A percentile compares a stretch with the other conserved stretches of the same genome.
Evolutionary conservation across 2,113 vertebrate genomes (phyloP).

Genomic region (Grammomys surdaster): DNA sequence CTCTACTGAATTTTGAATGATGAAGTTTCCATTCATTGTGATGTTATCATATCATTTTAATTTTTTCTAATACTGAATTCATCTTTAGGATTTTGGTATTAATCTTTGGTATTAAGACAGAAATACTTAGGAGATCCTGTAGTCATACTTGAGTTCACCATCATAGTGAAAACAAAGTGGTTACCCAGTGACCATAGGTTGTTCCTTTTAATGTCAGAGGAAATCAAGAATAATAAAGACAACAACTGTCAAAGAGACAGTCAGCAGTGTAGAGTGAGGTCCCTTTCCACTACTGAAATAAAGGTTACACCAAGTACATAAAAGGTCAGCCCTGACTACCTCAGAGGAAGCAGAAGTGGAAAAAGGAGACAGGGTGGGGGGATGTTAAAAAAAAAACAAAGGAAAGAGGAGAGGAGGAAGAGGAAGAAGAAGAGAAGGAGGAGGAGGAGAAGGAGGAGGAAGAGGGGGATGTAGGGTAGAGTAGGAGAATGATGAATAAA

Average conservation of each 20-base stretch:
- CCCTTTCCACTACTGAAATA: neutral
- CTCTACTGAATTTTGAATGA: neutral
- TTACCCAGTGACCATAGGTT: neutral
- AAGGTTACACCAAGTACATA: neutral
- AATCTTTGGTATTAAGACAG: neutral
- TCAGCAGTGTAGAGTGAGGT: neutral
- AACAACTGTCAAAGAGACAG: neutral
- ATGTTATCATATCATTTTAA: neutral
- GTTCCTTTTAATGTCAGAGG: constrained; percentile 1
- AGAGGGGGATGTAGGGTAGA: accelerated
- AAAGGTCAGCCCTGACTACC: neutral
- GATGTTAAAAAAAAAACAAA: too few relatives aligned
- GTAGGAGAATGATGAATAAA: too few relatives aligned
- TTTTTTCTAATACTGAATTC: neutral
- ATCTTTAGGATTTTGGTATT: constrained; percentile 26
- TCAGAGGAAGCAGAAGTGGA: neutral
- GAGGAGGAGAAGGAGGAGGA: accelerated
- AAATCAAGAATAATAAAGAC: neutral
- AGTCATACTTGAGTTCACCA: neutral
- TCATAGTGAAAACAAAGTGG: constrained; percentile 24
- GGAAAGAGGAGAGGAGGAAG: accelerated
- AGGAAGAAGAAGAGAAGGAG: too few relatives aligned
- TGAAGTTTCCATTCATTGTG: neutral
- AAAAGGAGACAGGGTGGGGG: too few relatives aligned
- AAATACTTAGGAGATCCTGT: neutral